phyloP scores from a whole-genome alignment of 2,113 vertebrate species.

The Pseudonaja textilis region DNA sequence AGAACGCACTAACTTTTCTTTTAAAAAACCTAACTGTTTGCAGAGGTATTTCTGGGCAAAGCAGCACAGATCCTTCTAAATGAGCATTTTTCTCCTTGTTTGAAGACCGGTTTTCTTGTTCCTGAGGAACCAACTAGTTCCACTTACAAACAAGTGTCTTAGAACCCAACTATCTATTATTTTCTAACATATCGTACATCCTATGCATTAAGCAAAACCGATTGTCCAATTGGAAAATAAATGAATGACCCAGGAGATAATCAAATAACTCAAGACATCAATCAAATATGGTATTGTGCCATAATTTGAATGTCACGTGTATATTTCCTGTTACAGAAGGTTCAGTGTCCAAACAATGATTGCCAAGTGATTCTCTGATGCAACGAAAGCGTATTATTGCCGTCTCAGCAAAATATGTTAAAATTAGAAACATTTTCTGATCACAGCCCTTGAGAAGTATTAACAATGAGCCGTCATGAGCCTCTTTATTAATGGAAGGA shows the following conservation, averaged over 20 bases:
- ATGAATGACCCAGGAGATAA: background rate
- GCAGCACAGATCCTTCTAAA: background rate
- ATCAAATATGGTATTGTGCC: background rate
- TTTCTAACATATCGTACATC: background rate
- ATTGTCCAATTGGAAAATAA: background rate
- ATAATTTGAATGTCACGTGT: background rate
- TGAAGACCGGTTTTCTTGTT: fast-evolving
- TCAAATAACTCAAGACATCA: background rate
- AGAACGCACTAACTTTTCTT: background rate
- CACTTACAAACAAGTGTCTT: background rate
- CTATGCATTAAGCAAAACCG: background rate
- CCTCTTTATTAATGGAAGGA: background rate
- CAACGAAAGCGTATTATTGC: background rate
- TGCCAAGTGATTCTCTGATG: background rate
- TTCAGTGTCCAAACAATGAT: background rate
- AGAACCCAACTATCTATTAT: background rate
- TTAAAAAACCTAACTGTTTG: background rate
- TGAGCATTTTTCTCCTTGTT: background rate
- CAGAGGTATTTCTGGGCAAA: background rate
- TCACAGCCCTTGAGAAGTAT: background rate
- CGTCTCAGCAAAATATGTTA: background rate
- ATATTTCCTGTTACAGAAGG: background rate
- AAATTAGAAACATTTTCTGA: background rate
- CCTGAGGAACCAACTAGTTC: fast-evolving
- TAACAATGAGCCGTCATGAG: background rate